Evolutionary conservation across 2,797 vertebrate genomes (phyloP).

Genomic region (Perdix hodgsoniae): DNA sequence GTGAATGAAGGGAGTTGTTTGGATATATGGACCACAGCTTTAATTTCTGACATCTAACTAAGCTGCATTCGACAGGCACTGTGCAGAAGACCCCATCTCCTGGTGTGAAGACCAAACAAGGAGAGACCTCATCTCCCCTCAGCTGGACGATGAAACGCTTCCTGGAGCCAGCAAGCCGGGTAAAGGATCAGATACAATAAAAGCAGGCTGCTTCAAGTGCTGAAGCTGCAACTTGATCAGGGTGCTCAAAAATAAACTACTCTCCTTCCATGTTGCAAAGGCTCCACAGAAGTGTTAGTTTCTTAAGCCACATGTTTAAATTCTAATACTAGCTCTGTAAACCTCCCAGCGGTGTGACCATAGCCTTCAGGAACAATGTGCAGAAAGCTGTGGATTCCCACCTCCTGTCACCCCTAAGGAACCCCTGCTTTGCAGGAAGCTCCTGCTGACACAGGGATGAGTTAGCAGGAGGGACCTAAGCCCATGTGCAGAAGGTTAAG

Average conservation of each 20-base stretch:
- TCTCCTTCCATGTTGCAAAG: neutral
- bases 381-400: neutral
- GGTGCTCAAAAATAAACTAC: neutral
- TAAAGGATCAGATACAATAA: slow-evolving; percentile 58
- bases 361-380: neutral
- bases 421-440: neutral
- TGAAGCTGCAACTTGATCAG: neutral
- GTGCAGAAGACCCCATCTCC: slow-evolving; percentile 87
- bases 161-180: slow-evolving; percentile 86
- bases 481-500: neutral
- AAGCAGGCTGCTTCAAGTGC: neutral
- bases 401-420: neutral
- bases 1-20: neutral
- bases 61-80: slow-evolving; percentile 77
- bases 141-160: slow-evolving; percentile 90
- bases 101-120: slow-evolving; percentile 83
- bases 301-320: neutral
- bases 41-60: slow-evolving; percentile 1
- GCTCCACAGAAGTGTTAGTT: neutral
- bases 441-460: fast-evolving
- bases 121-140: slow-evolving; percentile 80
- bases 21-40: neutral
- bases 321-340: neutral
- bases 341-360: neutral
- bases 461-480: neutral